A percentile compares a stretch with the other conserved stretches of the same genome.
phyloP scores from a whole-genome alignment of 2,113 vertebrate genomes.

The Fulmarus glacialis region DNA sequence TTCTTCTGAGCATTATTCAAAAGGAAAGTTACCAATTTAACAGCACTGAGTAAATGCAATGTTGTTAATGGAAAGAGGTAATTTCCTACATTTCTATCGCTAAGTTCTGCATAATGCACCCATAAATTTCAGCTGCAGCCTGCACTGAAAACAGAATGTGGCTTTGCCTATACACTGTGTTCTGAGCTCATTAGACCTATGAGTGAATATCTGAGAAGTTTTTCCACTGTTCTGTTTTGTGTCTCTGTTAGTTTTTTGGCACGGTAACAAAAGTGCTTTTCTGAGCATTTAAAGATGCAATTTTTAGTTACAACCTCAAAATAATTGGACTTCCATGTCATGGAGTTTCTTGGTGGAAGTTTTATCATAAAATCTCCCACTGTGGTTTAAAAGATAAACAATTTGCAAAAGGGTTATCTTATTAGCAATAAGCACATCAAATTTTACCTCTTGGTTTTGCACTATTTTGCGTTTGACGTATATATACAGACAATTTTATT shows the following conservation, averaged over 20 bases:
- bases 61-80: background rate
- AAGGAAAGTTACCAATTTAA: background rate
- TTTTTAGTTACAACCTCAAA: background rate
- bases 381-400: background rate
- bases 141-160: background rate
- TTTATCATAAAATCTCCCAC: background rate
- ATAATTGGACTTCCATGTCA: background rate
- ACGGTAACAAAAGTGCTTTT: background rate
- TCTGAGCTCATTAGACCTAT: background rate
- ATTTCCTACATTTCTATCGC: background rate
- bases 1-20: background rate
- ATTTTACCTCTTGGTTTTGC: background rate
- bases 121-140: background rate
- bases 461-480: fast-evolving
- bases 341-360: background rate
- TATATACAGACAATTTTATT: background rate
- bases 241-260: background rate
- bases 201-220: background rate
- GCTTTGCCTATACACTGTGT: background rate
- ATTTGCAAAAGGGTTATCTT: background rate
- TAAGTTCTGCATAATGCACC: background rate
- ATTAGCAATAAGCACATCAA: background rate
- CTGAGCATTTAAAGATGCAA: background rate
- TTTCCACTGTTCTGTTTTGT: background rate
- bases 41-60: background rate